These are phyloP conservation scores for Gymnothorax reevesii DNA, from an alignment of 2,797 vertebrate genomes.

Conservation along the genomic window DNA sequence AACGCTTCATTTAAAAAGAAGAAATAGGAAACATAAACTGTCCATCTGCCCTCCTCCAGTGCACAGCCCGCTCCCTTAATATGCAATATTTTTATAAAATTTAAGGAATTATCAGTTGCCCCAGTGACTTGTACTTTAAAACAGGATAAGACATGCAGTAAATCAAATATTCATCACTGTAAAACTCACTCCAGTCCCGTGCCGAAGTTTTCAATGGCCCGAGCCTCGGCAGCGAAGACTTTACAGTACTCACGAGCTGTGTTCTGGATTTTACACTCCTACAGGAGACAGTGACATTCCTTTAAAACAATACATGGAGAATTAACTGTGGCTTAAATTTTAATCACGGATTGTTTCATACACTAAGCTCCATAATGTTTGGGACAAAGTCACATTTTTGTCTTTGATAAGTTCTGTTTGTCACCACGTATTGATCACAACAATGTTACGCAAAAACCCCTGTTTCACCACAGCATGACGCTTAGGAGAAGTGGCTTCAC, in stretches of 20 bases:
- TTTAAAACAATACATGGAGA: background rate
- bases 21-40: background rate
- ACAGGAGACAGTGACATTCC: constrained; percentile 29
- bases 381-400: no score
- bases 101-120: background rate
- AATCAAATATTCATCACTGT: constrained; percentile 11
- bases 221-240: constrained; percentile 88
- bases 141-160: background rate
- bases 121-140: background rate
- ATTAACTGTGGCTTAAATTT: background rate
- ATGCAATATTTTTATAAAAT: background rate
- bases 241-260: constrained; percentile 94
- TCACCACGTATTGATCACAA: no score
- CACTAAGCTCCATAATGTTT: no score
- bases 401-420: no score
- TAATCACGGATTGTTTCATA: background rate
- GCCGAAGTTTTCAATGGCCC: constrained; percentile 80
- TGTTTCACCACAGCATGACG: no score
- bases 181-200: constrained; percentile 83
- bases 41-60: background rate
- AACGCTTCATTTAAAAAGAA: background rate
- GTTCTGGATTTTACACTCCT: constrained; percentile 94
- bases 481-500: no score
- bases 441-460: no score
- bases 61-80: background rate